Evolutionary conservation across 2,797 vertebrate species (phyloP).

Genomic region (Cuculus canorus): DNA sequence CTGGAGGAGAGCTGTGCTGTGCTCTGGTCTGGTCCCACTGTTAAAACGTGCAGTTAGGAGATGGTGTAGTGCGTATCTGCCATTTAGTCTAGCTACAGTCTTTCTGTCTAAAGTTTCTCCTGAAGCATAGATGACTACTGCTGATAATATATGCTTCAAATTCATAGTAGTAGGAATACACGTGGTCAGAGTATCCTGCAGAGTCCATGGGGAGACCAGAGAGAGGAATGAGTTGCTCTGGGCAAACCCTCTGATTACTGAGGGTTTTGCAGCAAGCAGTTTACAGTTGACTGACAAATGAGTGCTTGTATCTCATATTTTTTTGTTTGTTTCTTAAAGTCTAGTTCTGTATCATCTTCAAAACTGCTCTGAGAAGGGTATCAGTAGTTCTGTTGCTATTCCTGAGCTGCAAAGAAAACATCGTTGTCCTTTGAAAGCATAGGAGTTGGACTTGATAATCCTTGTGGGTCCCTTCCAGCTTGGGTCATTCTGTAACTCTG

Average conservation of each 20-base stretch:
- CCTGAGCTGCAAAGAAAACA: neutral
- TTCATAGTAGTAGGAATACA: neutral
- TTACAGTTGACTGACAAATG: neutral
- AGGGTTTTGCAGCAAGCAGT: neutral
- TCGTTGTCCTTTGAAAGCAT: too few relatives aligned
- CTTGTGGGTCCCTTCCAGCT: too few relatives aligned
- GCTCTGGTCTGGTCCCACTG: neutral
- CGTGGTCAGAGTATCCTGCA: neutral
- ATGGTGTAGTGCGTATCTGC: neutral
- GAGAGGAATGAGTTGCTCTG: neutral
- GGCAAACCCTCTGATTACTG: neutral
- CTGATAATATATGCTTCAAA: rapidly evolving
- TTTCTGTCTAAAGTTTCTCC: neutral
- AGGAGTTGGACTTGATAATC: too few relatives aligned
- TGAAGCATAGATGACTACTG: rapidly evolving
- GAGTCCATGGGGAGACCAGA: neutral
- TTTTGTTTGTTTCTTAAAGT: neutral
- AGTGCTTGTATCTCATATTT: rapidly evolving
- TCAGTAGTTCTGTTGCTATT: rapidly evolving
- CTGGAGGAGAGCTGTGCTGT: neutral
- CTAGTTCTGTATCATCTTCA: neutral
- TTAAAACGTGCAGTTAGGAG: neutral
- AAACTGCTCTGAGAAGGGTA: neutral
- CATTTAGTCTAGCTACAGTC: too few relatives aligned
- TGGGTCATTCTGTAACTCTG: neutral